Percentiles rank a stretch among this genome's conserved stretches.
Conservation (phyloP, 92 coral and sea anemone species). For the Micromussa lordhowensis region DNA sequence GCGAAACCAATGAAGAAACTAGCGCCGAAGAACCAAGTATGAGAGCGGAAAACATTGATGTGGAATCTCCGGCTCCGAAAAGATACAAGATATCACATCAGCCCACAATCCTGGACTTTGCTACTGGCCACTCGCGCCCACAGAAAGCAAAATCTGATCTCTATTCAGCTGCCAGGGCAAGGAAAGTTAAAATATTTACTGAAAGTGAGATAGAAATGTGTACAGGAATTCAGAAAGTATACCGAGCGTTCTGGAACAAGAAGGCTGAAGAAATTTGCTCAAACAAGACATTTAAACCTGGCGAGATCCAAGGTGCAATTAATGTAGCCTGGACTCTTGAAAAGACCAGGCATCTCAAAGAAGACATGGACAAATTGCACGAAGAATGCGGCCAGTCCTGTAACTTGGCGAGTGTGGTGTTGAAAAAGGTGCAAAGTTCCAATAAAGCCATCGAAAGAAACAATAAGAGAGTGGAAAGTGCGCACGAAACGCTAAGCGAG, state of each 20-base stretch:
- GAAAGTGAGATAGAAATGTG: slow-evolving; percentile 46
- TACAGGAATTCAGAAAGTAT: slow-evolving; percentile 24
- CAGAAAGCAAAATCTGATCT: neutral
- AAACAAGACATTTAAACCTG: slow-evolving; percentile 37
- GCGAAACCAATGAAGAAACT: neutral
- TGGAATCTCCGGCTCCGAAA: neutral
- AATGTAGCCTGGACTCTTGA: no score
- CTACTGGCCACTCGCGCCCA: neutral
- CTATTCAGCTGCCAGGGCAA: slow-evolving; percentile 36
- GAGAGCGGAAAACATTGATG: neutral
- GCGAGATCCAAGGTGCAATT: slow-evolving; percentile 60
- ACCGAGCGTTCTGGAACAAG: slow-evolving; percentile 46
- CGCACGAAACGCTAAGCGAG: slow-evolving; percentile 2
- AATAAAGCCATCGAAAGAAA: slow-evolving; percentile 41
- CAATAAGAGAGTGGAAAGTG: slow-evolving; percentile 33
- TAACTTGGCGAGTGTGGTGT: slow-evolving; percentile 3
- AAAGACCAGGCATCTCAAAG: slow-evolving; percentile 37
- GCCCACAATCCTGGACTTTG: slow-evolving; percentile 6
- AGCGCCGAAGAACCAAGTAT: neutral
- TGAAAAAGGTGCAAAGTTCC: no score
- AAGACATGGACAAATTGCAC: slow-evolving; percentile 27
- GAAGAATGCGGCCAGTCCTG: slow-evolving; percentile 33
- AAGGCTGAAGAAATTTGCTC: slow-evolving; percentile 55
- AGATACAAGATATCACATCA: neutral
- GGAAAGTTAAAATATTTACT: slow-evolving; percentile 20